Evolutionary conservation across 2,797 vertebrate species (phyloP), one percentile per base, ranked within the genome.

Genomic region (Sorex maritimensis): DNA sequence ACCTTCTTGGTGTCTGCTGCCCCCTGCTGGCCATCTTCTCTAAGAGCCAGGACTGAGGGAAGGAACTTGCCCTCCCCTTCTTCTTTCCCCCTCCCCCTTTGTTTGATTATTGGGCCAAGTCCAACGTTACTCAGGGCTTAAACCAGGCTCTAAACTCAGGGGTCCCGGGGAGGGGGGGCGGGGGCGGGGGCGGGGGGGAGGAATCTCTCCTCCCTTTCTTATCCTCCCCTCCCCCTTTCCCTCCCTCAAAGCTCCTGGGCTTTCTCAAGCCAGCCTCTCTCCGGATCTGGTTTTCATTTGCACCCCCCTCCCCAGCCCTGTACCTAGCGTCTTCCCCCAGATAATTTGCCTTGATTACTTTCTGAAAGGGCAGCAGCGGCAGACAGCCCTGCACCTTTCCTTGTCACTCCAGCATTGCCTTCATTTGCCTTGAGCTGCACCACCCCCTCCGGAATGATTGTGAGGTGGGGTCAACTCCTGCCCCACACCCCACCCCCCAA

Each of bases 261-360:
- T 92, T 95, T 90, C 94, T 95, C 92, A 81, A 81, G 41, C 41
- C 34, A 23, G 49, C 69, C 83, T 55, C 14, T 0, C 0, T 38
- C 71, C 75, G 71, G 81, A 90, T 95, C 96, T 96, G 96, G 94
- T 96, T 97, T 95, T 95, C 96, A 97, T 96, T 95, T 96, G 61
- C 83, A 75, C 15, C 0, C 74, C 65, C 81, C 71, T 46, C 81
- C 73, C 75, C 63, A 93, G 71, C 88, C 77, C 0, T 41, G 77
- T 92, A 73, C 72, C 65, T 77, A 12, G n/a, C 86, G 92, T 88
- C 88, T 95, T 77, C 95, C 94, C 77, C 41, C 14, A 75, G 93
- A 89, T 94, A 94, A 96, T 96, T 94, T 95, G 95, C 94, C 92
- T 86, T 96, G 95, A 97, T 94, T 92, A 77, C 93, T 84, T 90